Evolutionary conservation across 2,113 vertebrate species (phyloP), one percentile per base, ranked within the genome.

Genomic region (Conger conger): DNA sequence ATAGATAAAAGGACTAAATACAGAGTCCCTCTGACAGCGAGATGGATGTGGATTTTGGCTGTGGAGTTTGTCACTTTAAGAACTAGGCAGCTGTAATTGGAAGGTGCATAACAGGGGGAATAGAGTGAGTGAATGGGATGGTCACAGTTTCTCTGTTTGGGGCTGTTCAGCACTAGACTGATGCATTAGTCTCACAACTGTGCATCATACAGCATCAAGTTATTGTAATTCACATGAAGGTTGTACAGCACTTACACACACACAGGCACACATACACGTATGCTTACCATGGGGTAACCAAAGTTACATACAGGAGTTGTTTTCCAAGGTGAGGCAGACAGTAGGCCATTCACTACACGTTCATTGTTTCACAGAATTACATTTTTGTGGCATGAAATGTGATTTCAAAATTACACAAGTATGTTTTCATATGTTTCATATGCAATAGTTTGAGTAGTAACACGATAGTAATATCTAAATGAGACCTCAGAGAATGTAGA

Each of bases 81-180:
- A 54, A 50, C 11, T 81, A 53, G 50, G 35, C 42, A 35, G 45
- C 45, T 81, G 80, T 81, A 81, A 81, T 54, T 54, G 80, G 53
- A 54, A 57, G 30, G 80, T 45, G 53, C 53, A 42, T 42, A n/a
- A 42, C 42, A n/a, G 79, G 40, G 80, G 30, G 42, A 35, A 81
- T 3, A 5, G 27, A 18, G 80, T 16, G n/a, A 33, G 27, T 15
- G 35, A 23, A 45, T 30, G 35, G 5, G 23, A 68, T n/a, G n/a
- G n/a, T n/a, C n/a, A 68, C 16, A n/a, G 23, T 27, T 68, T n/a
- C 60, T n/a, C 60, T 68, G 23, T 68, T 68, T 68, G 20, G 60
- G 60, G 60, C 27, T n/a, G 20, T n/a, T 27, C 27, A n/a, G 27
- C 60, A 68, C 54, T 57, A 17, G 60, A 68, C 3, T 4, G 60